These are phyloP conservation scores for Ectemnius continuus DNA, from an alignment of 2,888 invertebrate genomes.

Conservation along the genomic window DNA sequence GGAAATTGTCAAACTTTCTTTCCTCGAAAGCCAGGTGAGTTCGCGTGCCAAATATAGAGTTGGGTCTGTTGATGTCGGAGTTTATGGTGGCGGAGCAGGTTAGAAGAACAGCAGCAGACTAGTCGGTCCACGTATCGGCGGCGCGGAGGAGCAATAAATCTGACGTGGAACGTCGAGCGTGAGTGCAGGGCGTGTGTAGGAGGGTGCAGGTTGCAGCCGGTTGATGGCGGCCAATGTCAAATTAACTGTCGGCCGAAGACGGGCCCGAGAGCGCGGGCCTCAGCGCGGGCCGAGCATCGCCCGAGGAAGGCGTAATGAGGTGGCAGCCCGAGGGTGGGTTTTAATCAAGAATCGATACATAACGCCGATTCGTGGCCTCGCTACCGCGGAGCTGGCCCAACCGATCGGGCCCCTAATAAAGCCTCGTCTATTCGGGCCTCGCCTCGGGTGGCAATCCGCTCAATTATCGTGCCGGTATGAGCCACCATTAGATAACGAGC, in stretches of 20 bases:
- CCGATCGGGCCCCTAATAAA: constrained; percentile 69
- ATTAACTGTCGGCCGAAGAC: constrained; percentile 56
- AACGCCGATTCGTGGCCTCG: constrained; percentile 68
- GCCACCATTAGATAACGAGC: constrained; percentile 77
- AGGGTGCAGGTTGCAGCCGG: background rate
- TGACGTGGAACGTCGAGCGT: constrained; percentile 9
- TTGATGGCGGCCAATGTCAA: constrained; percentile 45
- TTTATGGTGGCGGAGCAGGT: too few species aligned
- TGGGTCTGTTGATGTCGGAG: too few species aligned
- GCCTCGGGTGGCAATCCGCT: constrained; percentile 69
- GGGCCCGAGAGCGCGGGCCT: constrained; percentile 15
- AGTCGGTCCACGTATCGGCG: background rate
- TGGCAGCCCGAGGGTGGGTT: constrained; percentile 72
- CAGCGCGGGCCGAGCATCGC: background rate
- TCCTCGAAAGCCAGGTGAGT: too few species aligned
- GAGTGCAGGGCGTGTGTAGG: constrained; percentile 7
- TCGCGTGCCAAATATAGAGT: too few species aligned
- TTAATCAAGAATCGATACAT: constrained; percentile 76
- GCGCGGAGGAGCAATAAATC: background rate
- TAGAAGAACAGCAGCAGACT: too few species aligned
- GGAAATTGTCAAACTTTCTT: too few species aligned
- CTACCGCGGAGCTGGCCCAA: constrained; percentile 67
- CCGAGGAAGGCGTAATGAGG: constrained; percentile 70
- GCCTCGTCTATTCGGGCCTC: constrained; percentile 67
- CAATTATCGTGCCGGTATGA: constrained; percentile 74